phyloP scores from a whole-genome alignment of 2,113 vertebrate species.

The Sinocyclocheilus anophthalmus region DNA sequence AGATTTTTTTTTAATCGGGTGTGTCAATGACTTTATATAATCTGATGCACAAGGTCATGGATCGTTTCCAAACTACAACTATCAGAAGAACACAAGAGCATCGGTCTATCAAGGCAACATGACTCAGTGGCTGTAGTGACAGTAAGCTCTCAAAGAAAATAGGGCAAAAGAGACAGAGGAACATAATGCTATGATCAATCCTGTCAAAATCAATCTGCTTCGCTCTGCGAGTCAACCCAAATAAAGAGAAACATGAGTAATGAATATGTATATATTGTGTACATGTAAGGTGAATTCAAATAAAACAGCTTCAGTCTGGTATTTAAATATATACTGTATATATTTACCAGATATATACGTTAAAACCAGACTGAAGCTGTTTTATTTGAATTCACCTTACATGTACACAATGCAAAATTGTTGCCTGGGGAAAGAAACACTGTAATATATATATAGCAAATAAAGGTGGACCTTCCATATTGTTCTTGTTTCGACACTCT shows the following conservation, averaged over 20 bases:
- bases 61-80: background rate
- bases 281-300: background rate
- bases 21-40: constrained; percentile 19
- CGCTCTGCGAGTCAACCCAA: constrained; percentile 26
- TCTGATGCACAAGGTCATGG: background rate
- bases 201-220: constrained; percentile 52
- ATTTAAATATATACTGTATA: no score
- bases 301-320: background rate
- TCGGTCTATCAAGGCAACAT: background rate
- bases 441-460: no score
- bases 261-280: no score
- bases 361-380: background rate
- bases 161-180: background rate
- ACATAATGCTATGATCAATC: constrained; percentile 33
- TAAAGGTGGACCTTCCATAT: no score
- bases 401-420: background rate
- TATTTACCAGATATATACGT: background rate
- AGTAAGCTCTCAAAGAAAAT: background rate
- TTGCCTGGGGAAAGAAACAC: no score
- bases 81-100: background rate
- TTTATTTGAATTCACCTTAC: background rate
- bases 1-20: background rate
- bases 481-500: no score
- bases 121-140: background rate
- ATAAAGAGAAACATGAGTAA: constrained; percentile 18